A percentile compares a stretch with the other conserved stretches of the same genome.
phyloP scores from a whole-genome alignment of 2,113 vertebrate species.

The Onychostruthus taczanowskii region DNA sequence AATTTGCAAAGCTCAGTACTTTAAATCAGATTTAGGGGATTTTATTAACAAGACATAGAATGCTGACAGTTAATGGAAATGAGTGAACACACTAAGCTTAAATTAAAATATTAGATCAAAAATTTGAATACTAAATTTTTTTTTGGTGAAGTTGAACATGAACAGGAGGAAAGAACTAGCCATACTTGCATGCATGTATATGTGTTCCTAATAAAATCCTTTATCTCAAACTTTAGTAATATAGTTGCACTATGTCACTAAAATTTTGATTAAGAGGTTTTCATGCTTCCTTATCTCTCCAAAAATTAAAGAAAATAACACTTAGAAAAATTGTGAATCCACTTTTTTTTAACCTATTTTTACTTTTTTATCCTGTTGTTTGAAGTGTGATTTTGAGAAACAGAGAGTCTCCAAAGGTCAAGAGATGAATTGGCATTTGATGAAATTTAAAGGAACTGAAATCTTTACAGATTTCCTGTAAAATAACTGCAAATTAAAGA shows the following conservation, averaged over 20 bases:
- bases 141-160: not conserved
- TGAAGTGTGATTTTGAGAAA: not conserved
- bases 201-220: not conserved
- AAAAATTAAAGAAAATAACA: not conserved
- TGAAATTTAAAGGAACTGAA: not conserved
- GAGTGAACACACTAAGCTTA: not conserved
- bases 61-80: not conserved
- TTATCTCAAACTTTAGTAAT: not conserved
- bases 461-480: not conserved
- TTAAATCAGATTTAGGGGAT: not conserved
- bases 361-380: not conserved
- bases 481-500: not conserved
- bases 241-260: not conserved
- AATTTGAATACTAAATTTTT: not conserved
- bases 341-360: not conserved
- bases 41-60: not conserved
- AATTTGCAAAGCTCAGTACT: not conserved
- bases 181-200: not conserved
- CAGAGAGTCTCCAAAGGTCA: not conserved
- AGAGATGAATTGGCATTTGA: not conserved
- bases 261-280: not conserved
- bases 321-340: not conserved
- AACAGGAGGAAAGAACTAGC: not conserved
- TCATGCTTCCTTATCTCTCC: not conserved
- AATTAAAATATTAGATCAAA: not conserved